A percentile compares a stretch with the other conserved stretches of the same genome.
phyloP scores from a whole-genome alignment of 2,888 invertebrate genomes.

The Dinocampus coccinellae region DNA sequence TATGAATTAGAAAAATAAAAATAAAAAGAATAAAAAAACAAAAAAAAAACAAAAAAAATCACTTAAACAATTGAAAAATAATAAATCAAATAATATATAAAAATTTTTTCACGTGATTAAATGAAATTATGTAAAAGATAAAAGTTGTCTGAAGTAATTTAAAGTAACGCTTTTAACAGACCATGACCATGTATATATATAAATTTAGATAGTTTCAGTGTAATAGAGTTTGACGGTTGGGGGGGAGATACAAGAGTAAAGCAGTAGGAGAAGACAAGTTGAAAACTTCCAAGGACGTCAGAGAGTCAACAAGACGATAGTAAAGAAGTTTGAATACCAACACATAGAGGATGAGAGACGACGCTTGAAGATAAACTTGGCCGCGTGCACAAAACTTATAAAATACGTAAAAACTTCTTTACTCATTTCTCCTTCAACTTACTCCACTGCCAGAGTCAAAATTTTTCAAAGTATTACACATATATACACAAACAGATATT shows the following conservation, averaged over 20 bases:
- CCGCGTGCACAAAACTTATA: constrained; percentile 13
- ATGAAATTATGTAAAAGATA: not conserved
- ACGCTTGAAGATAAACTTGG: constrained; percentile 26
- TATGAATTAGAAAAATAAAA: too few species aligned
- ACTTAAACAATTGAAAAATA: not conserved
- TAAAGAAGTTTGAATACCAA: constrained; percentile 14
- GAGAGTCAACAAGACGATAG: constrained; percentile 30
- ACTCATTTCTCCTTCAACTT: constrained; percentile 7
- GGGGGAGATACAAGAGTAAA: not conserved
- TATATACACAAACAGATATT: not conserved
- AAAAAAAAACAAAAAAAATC: not conserved
- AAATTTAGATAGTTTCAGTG: not conserved
- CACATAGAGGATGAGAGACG: not conserved
- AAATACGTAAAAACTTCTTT: constrained; percentile 14
- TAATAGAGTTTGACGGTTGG: not conserved
- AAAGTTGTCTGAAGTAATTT: constrained; percentile 6
- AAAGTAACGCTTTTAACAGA: not conserved
- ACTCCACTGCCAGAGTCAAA: not conserved
- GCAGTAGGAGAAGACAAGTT: constrained; percentile 2
- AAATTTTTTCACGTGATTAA: not conserved
- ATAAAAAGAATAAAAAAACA: too few species aligned
- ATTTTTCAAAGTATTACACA: not conserved
- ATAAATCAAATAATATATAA: not conserved
- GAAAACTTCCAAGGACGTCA: constrained; percentile 36
- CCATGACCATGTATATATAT: not conserved